phyloP scores from a whole-genome alignment of 1,140 invertebrate species.

The Diorhabda carinulata region DNA sequence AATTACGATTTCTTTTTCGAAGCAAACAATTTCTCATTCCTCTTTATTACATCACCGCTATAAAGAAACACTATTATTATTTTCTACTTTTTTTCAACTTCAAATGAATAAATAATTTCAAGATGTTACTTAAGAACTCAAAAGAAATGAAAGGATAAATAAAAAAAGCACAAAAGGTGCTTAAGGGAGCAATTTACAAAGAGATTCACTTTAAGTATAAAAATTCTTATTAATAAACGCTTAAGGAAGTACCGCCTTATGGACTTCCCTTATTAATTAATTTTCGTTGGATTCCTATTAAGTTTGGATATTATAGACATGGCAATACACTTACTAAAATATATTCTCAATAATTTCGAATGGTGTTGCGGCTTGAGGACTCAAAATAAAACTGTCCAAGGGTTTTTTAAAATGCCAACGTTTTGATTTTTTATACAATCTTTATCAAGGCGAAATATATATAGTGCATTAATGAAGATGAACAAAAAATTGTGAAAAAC shows the following conservation, averaged over 20 bases:
- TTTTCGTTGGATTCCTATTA: too few species aligned
- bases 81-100: background rate
- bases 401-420: too few species aligned
- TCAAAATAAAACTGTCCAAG: too few species aligned
- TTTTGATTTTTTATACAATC: too few species aligned
- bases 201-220: background rate
- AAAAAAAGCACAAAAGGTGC: background rate
- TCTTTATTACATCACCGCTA: slow-evolving; percentile 2
- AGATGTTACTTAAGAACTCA: background rate
- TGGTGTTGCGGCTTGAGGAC: too few species aligned
- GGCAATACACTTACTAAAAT: too few species aligned
- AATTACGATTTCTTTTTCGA: background rate
- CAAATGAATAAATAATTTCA: slow-evolving; percentile 3
- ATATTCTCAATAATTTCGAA: too few species aligned
- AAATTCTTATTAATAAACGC: background rate
- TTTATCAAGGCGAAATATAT: too few species aligned
- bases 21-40: background rate
- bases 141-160: slow-evolving; percentile 1
- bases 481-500: too few species aligned
- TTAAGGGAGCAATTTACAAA: background rate
- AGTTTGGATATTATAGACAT: too few species aligned
- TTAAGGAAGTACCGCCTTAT: background rate
- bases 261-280: background rate
- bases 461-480: too few species aligned
- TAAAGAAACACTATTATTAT: background rate